phyloP scores from a whole-genome alignment of 2,888 invertebrate genomes.

The Aspidiotus rigidus region DNA sequence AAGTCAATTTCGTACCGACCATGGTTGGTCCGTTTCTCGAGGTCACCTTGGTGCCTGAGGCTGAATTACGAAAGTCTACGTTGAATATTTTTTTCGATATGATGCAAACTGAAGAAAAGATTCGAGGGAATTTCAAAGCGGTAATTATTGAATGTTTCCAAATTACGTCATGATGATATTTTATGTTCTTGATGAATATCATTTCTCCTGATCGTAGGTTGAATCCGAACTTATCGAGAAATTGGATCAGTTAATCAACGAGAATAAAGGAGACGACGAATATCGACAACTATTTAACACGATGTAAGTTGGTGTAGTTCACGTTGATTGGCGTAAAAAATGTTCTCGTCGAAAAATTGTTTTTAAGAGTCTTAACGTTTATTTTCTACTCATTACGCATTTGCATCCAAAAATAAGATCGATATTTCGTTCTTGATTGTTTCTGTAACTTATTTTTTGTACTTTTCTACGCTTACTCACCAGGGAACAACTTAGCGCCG shows the following conservation, averaged over 20 bases:
- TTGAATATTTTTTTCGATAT: slow-evolving; percentile 88
- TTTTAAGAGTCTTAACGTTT: too few species aligned
- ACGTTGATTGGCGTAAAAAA: too few species aligned
- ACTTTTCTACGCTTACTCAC: slow-evolving; percentile 36
- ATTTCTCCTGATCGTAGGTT: slow-evolving; percentile 45
- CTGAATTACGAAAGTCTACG: slow-evolving; percentile 75
- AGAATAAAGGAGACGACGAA: slow-evolving; percentile 89
- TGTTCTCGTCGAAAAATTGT: too few species aligned
- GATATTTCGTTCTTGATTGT: background rate
- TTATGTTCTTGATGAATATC: slow-evolving; percentile 38
- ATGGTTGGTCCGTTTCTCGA: slow-evolving; percentile 90
- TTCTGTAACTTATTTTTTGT: slow-evolving; percentile 21
- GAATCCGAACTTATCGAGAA: slow-evolving; percentile 91
- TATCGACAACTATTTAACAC: slow-evolving; percentile 87
- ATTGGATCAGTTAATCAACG: slow-evolving; percentile 80
- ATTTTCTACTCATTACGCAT: too few species aligned
- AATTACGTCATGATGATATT: too few species aligned
- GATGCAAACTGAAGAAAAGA: slow-evolving; percentile 83
- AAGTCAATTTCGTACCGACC: slow-evolving; percentile 78
- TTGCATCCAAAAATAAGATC: too few species aligned
- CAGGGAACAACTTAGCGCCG: slow-evolving; percentile 86
- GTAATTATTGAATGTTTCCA: slow-evolving; percentile 39
- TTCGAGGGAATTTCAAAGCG: slow-evolving; percentile 75
- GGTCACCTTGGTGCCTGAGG: slow-evolving; percentile 81
- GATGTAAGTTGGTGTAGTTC: slow-evolving; percentile 61